Base-by-base conservation (phyloP, 2,113 vertebrate species). In the Sinocyclocheilus maitianheensis region DNA sequence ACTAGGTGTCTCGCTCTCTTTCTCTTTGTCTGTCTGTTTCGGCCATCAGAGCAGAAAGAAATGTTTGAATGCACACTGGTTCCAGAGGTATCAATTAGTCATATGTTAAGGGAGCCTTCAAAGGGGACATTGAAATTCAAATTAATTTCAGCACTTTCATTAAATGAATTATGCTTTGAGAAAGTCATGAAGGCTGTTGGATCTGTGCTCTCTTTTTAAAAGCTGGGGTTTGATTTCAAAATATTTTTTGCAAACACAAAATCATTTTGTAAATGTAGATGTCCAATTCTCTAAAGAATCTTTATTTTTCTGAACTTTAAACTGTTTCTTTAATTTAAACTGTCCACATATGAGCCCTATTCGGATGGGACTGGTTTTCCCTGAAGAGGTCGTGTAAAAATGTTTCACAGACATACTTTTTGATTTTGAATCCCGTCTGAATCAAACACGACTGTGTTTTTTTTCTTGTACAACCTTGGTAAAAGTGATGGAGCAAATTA, bases 41-140 rank as follows among this genome's bases (percentile, higher is more conserved):
- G 51, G 40, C 16, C 80, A 79, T 58, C 71, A 85, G 88, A 83
- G 79, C 79, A 80, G 81, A 84, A 74, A 84, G 22, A 74, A 74
- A 84, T 84, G 69, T 84, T 72, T 84, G 82, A 84, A 84, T 74
- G 69, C 82, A n/a, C 82, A 26, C 69, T 43, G 83, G 83, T 87
- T 88, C 83, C 87, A 88, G 87, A 90, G 89, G 88, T 89, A 90
- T 89, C 85, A 91, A 89, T 91, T 91, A 88, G 90, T 88, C 60
- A 88, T 81, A 72, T 86, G 87, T 88, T 79, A 43, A 6, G 83
- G 88, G 87, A 88, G 69, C 75, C 80, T 88, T 89, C 88, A 88
- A 84, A 90, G 90, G 67, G n/a, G 30, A 89, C 37, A 81, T 77
- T 78, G 71, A 75, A 88, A 88, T 89, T 90, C 87, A 86, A 89